Evolutionary conservation across 2,113 vertebrate species (phyloP).

Genomic region (Gracilinanus agilis): DNA sequence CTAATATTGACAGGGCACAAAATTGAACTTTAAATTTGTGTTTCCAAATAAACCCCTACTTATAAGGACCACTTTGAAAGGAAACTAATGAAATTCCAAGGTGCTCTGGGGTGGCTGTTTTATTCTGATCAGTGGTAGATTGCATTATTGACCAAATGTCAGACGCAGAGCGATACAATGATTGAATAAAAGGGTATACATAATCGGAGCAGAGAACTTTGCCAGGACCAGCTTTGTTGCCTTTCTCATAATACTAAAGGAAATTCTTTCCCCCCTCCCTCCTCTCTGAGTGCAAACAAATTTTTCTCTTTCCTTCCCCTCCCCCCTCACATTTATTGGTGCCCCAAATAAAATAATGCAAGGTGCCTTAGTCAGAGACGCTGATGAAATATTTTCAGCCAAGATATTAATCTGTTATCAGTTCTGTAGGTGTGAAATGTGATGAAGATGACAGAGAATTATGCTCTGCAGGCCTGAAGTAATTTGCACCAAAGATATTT

Average conservation of each 20-base stretch:
- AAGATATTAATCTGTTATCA: slow-evolving; percentile 90
- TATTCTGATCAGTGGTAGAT: slow-evolving; percentile 95
- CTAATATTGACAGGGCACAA: slow-evolving; percentile 77
- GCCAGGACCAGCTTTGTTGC: slow-evolving; percentile 84
- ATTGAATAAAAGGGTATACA: slow-evolving; percentile 95
- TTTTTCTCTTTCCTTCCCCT: slow-evolving; percentile 67
- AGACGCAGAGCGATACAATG: slow-evolving; percentile 88
- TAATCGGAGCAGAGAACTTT: slow-evolving; percentile 91
- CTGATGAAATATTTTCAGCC: slow-evolving; percentile 88
- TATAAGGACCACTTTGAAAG: slow-evolving; percentile 88
- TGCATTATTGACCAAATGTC: slow-evolving; percentile 98
- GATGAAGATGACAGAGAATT: slow-evolving; percentile 88
- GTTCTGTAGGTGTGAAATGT: slow-evolving; percentile 86
- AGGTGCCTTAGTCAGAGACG: slow-evolving; percentile 80
- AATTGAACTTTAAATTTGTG: slow-evolving; percentile 83
- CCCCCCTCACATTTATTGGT: slow-evolving; percentile 67
- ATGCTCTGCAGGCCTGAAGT: slow-evolving; percentile 84
- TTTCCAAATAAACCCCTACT: slow-evolving; percentile 88
- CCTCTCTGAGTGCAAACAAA: slow-evolving; percentile 67
- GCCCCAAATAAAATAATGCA: slow-evolving; percentile 84
- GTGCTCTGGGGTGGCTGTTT: slow-evolving; percentile 89
- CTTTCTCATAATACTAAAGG: slow-evolving; percentile 83
- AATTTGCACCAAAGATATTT: slow-evolving; percentile 89
- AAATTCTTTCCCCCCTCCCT: slow-evolving; percentile 79
- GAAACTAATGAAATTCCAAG: slow-evolving; percentile 94